Evolutionary conservation across 2,797 vertebrate species (phyloP).

Genomic region (Sebastes itinus): DNA sequence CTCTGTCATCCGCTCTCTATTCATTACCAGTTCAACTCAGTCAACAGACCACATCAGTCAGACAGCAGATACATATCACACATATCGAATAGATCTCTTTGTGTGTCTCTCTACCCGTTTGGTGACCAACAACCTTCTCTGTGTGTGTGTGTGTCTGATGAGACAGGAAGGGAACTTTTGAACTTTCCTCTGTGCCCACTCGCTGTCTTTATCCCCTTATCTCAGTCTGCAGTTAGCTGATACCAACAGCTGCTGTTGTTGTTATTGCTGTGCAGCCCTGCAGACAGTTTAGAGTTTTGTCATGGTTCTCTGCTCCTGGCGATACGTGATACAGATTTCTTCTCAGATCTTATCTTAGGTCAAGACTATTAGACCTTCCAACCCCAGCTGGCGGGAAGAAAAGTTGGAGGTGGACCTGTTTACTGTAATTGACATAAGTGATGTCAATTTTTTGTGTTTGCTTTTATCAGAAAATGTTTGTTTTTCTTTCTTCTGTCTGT

Average conservation of each 20-base stretch:
- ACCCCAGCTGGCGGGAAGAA: background rate
- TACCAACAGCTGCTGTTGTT: slow-evolving; percentile 27
- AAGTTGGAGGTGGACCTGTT: background rate
- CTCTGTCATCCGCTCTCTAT: slow-evolving; percentile 37
- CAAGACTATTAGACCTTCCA: slow-evolving; percentile 31
- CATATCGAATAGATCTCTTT: slow-evolving; percentile 48
- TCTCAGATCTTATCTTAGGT: slow-evolving; percentile 37
- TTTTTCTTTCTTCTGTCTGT: background rate
- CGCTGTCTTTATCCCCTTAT: slow-evolving; percentile 2
- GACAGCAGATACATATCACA: slow-evolving; percentile 53
- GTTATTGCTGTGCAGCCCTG: slow-evolving; percentile 32
- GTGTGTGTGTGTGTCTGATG: background rate
- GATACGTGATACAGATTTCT: slow-evolving; percentile 64
- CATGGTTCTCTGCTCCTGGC: slow-evolving; percentile 29
- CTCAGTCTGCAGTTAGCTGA: slow-evolving; percentile 33
- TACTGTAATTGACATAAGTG: background rate
- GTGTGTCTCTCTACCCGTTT: slow-evolving; percentile 34
- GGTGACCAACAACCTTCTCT: slow-evolving; percentile 13
- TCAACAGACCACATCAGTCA: slow-evolving; percentile 40
- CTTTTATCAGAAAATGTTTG: background rate
- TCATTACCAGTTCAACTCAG: slow-evolving; percentile 44
- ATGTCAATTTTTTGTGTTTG: background rate
- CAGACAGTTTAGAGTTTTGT: slow-evolving; percentile 48
- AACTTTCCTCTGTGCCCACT: slow-evolving; percentile 23
- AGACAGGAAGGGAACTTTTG: slow-evolving; percentile 34